These are phyloP conservation scores for Bradypus variegatus DNA, from an alignment of 2,797 vertebrate species.

Conservation along the genomic window DNA sequence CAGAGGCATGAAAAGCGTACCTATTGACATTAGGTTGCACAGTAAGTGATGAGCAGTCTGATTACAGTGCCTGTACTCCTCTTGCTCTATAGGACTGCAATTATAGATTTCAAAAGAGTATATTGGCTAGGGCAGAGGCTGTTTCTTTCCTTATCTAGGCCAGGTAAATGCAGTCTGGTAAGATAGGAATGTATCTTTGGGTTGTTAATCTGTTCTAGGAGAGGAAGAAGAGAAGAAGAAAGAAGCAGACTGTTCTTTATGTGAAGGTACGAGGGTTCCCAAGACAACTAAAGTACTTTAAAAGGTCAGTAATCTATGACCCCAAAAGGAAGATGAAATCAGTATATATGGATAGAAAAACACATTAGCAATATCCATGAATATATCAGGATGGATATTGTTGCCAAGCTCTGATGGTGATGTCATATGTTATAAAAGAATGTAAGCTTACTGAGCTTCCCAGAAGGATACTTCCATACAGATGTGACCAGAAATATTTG, in stretches of 20 bases:
- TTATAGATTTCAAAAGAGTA: not conserved
- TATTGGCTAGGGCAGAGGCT: not conserved
- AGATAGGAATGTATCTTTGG: not conserved
- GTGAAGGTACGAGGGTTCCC: not conserved
- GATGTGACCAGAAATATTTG: not conserved
- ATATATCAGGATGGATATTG: not conserved
- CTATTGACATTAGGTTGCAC: not conserved
- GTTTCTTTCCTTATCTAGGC: not conserved
- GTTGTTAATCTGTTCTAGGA: not conserved
- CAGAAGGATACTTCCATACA: not conserved
- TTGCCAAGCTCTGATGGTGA: not conserved
- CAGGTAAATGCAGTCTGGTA: not conserved
- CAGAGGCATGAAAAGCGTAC: not conserved
- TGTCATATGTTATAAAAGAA: not conserved
- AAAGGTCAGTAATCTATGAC: not conserved
- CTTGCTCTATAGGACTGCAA: not conserved
- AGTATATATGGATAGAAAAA: not conserved
- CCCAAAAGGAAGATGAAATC: not conserved
- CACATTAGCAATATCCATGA: not conserved
- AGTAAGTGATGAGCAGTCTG: not conserved
- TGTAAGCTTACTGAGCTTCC: not conserved
- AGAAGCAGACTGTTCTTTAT: not conserved
- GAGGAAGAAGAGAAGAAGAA: not conserved
- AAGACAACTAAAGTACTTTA: not conserved
- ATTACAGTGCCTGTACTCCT: not conserved